Percentiles rank a stretch among this genome's conserved stretches.
Conservation (phyloP, 2,113 vertebrate genomes). For the Pseudorhombus dupliciocellatus region DNA sequence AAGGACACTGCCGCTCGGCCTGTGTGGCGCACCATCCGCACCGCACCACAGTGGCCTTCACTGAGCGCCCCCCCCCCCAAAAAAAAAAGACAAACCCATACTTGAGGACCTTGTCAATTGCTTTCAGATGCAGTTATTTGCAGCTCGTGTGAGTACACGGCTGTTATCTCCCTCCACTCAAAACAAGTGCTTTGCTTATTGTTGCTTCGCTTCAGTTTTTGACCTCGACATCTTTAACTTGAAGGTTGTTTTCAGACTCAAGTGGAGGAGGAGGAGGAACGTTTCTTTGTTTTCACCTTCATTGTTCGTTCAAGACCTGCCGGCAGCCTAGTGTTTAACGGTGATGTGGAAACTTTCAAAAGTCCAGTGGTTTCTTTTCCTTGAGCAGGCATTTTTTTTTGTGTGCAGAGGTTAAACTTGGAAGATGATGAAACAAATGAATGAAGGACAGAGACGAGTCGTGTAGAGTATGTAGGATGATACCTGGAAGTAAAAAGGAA, state of each 20-base stretch:
- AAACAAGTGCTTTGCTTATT: not conserved
- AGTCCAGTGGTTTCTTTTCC: not conserved
- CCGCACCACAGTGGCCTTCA: conserved; percentile 56
- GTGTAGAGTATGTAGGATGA: not conserved
- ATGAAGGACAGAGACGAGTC: too few relatives aligned
- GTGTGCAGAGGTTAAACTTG: too few relatives aligned
- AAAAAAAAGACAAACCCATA: conserved; percentile 30
- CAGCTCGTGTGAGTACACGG: not conserved
- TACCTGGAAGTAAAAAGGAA: not conserved
- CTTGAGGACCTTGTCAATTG: conserved; percentile 50
- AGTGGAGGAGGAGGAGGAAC: not conserved
- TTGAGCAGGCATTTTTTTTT: too few relatives aligned
- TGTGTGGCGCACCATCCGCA: conserved; percentile 46
- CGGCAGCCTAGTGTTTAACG: not conserved
- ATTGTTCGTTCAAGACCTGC: not conserved
- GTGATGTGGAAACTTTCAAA: not conserved
- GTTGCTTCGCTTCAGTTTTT: not conserved
- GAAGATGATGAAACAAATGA: too few relatives aligned
- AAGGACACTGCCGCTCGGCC: conserved; percentile 49
- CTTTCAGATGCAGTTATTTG: conserved; percentile 57
- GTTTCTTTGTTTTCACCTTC: not conserved
- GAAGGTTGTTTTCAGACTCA: not conserved
- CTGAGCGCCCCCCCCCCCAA: conserved; percentile 29
- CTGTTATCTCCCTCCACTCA: not conserved
- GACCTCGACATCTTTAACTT: not conserved